Evolutionary conservation across 2,797 vertebrate genomes (phyloP).

Genomic region (Botia almorhae): DNA sequence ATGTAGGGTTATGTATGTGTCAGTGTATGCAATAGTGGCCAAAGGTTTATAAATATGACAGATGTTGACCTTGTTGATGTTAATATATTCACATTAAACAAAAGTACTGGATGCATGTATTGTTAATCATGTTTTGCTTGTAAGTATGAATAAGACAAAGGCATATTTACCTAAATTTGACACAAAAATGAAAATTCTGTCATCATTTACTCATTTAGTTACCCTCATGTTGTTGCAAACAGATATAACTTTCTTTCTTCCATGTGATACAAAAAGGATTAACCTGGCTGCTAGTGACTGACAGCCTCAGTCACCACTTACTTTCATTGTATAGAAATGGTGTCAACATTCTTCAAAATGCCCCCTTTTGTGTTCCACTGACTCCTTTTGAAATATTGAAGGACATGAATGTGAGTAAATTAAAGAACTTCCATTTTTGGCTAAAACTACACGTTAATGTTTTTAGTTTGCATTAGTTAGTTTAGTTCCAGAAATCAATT

Average conservation of each 20-base stretch:
- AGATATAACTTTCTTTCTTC: neutral
- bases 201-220: neutral
- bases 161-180: no score
- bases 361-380: neutral
- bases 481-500: no score
- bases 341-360: neutral
- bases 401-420: neutral
- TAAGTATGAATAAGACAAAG: no score
- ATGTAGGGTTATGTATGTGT: no score
- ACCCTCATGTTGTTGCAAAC: neutral
- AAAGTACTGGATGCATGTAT: neutral
- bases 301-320: neutral
- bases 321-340: neutral
- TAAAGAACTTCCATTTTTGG: neutral
- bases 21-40: no score
- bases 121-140: neutral
- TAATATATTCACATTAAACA: neutral
- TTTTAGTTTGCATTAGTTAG: no score
- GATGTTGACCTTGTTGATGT: no score
- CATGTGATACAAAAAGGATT: neutral
- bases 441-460: no score
- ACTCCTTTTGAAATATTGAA: neutral
- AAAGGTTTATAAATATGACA: no score
- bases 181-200: neutral
- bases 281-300: neutral